Evolutionary conservation across 2,797 vertebrate species (phyloP).

Genomic region (Hypotaenidia okinawae): DNA sequence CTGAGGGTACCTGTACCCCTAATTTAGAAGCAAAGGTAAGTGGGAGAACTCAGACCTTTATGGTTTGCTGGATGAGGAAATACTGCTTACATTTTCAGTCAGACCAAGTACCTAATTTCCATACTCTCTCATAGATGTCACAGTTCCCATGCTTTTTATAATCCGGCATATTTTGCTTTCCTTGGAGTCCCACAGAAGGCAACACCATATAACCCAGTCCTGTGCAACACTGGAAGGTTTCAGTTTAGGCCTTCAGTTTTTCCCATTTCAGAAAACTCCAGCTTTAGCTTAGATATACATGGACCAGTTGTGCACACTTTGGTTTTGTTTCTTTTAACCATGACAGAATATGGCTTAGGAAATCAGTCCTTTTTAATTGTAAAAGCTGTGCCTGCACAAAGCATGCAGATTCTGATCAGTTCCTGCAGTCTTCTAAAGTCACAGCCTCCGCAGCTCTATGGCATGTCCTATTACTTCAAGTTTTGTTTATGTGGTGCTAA

Average conservation of each 20-base stretch:
- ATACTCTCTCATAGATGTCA: background rate
- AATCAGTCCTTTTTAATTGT: background rate
- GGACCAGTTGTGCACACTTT: background rate
- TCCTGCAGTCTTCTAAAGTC: background rate
- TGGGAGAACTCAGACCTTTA: background rate
- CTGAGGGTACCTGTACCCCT: background rate
- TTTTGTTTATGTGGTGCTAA: background rate
- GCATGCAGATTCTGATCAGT: background rate
- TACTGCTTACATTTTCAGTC: background rate
- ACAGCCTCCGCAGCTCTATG: background rate
- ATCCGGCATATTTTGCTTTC: background rate
- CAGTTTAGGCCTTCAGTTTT: background rate
- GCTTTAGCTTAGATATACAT: background rate
- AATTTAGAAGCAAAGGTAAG: background rate
- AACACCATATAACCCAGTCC: background rate
- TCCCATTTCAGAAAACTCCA: background rate
- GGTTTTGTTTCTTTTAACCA: background rate
- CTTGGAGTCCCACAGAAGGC: background rate
- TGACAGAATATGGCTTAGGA: background rate
- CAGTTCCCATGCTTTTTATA: background rate
- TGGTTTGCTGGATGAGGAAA: background rate
- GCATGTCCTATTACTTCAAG: background rate
- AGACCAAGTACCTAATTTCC: background rate
- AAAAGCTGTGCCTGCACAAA: background rate
- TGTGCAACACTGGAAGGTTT: background rate